Conservation (phyloP, 1,140 invertebrate species). For the Pogonognathellus flavescens region DNA sequence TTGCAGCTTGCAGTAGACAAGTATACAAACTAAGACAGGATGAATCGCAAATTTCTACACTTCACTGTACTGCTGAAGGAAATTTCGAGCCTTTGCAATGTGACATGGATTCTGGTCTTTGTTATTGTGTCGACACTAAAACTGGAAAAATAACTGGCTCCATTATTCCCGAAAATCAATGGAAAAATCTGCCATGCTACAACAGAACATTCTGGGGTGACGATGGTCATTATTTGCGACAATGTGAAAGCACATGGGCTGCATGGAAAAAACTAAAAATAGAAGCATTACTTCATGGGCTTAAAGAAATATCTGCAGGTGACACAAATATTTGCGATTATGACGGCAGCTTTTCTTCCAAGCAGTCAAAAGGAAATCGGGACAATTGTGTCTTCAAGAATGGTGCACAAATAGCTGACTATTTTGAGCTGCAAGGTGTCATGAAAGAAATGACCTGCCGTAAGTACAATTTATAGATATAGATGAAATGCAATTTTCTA, state of each 20-base stretch:
- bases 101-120: constrained; percentile 64
- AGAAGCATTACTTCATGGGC: constrained; percentile 63
- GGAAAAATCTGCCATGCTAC: constrained; percentile 62
- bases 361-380: constrained; percentile 74
- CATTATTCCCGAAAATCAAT: constrained; percentile 62
- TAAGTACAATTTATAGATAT: not conserved
- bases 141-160: constrained; percentile 62
- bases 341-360: constrained; percentile 73
- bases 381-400: constrained; percentile 39
- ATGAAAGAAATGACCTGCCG: not conserved
- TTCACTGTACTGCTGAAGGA: constrained; percentile 64
- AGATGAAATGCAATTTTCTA: not conserved
- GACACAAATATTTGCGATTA: constrained; percentile 71
- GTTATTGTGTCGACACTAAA: constrained; percentile 65
- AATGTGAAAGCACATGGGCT: constrained; percentile 63
- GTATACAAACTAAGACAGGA: constrained; percentile 55
- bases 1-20: constrained; percentile 61
- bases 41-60: constrained; percentile 52
- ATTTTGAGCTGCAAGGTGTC: not conserved
- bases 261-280: constrained; percentile 44
- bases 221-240: constrained; percentile 57
- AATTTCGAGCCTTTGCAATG: constrained; percentile 66
- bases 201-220: not conserved
- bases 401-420: constrained; percentile 25
- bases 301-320: constrained; percentile 13